These are phyloP conservation scores for Oreochromis grahami DNA, from an alignment of 2,797 vertebrate genomes.

Conservation along the genomic window DNA sequence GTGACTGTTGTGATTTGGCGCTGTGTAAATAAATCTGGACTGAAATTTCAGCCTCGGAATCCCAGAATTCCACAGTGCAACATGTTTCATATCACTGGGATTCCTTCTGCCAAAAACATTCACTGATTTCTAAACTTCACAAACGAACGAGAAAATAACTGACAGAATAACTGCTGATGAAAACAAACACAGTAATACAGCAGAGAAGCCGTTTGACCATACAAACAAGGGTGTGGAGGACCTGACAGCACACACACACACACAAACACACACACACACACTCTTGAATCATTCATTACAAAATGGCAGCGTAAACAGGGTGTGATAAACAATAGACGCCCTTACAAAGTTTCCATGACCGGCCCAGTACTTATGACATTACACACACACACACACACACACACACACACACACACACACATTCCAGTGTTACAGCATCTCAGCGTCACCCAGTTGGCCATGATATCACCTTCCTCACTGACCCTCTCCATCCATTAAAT, in stretches of 20 bases:
- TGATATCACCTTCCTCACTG: background rate
- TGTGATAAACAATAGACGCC: constrained; percentile 49
- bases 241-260: background rate
- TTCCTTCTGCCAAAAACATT: background rate
- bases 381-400: background rate
- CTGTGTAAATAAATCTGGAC: background rate
- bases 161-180: background rate
- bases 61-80: background rate
- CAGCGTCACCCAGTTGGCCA: background rate
- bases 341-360: constrained; percentile 41
- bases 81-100: rapidly evolving
- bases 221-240: constrained; percentile 57
- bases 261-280: constrained; percentile 19
- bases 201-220: background rate
- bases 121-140: background rate
- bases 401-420: background rate
- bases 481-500: background rate
- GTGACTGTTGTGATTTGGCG: rapidly evolving
- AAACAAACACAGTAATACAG: background rate
- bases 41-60: background rate
- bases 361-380: background rate
- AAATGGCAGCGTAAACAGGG: constrained; percentile 43
- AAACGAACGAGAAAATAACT: background rate
- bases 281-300: constrained; percentile 9
- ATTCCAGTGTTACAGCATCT: background rate